Conservation (phyloP, 2,113 vertebrate species). For the Campylomormyrus numenius region DNA sequence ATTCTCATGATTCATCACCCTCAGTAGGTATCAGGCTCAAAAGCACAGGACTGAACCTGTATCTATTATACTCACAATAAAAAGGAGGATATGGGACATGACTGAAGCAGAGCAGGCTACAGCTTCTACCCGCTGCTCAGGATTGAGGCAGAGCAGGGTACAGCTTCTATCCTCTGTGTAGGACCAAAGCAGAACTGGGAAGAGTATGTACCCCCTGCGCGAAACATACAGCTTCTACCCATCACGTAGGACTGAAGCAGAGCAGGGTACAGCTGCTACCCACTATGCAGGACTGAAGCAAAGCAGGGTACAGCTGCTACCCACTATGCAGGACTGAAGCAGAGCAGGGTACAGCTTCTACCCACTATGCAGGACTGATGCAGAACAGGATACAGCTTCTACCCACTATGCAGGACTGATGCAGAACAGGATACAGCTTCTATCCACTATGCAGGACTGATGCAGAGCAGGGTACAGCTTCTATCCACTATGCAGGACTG, state of each 20-base stretch:
- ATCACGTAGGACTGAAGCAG: not conserved
- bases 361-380: not conserved
- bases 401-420: not conserved
- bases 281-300: not conserved
- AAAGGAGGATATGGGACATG: not conserved
- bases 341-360: not conserved
- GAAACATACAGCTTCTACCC: not conserved
- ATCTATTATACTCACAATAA: not conserved
- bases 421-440: not conserved
- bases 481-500: not conserved
- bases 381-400: not conserved
- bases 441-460: too few relatives aligned
- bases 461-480: not conserved
- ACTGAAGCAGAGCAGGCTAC: not conserved
- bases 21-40: not conserved
- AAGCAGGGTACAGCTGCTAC: not conserved
- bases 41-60: not conserved
- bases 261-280: not conserved
- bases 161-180: not conserved
- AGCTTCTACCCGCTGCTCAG: not conserved
- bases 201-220: too few relatives aligned
- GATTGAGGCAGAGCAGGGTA: not conserved
- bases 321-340: not conserved
- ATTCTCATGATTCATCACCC: not conserved
- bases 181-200: too few relatives aligned